phyloP scores from a whole-genome alignment of 2,113 vertebrate genomes.

The Sula dactylatra region DNA sequence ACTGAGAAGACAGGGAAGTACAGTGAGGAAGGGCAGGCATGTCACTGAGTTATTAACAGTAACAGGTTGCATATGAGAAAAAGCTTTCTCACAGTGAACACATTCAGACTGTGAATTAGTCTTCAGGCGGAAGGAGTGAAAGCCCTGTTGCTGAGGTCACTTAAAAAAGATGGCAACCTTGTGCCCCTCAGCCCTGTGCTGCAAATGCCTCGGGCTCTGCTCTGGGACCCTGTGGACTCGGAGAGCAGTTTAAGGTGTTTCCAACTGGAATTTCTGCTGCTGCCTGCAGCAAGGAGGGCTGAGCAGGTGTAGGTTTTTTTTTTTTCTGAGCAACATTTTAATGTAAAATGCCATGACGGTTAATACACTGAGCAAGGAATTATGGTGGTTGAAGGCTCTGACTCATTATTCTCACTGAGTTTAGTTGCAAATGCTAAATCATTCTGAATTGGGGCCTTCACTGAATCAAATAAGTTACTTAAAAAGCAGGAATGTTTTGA shows the following conservation, averaged over 20 bases:
- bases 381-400: not conserved
- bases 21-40: not conserved
- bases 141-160: not conserved
- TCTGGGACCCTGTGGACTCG: rapidly evolving
- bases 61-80: not conserved
- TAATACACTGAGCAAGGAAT: not conserved
- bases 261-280: not conserved
- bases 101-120: not conserved
- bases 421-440: not conserved
- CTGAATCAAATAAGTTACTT: not conserved
- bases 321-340: not conserved
- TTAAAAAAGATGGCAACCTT: not conserved
- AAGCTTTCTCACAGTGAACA: not conserved
- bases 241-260: not conserved
- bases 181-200: not conserved
- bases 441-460: not conserved
- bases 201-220: not conserved
- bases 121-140: not conserved
- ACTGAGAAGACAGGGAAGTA: not conserved
- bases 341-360: not conserved
- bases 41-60: not conserved
- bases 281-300: not conserved
- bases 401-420: not conserved
- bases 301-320: not conserved
- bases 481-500: not conserved